Conservation (phyloP, 2,797 vertebrate genomes). For the Eremophila alpestris region DNA sequence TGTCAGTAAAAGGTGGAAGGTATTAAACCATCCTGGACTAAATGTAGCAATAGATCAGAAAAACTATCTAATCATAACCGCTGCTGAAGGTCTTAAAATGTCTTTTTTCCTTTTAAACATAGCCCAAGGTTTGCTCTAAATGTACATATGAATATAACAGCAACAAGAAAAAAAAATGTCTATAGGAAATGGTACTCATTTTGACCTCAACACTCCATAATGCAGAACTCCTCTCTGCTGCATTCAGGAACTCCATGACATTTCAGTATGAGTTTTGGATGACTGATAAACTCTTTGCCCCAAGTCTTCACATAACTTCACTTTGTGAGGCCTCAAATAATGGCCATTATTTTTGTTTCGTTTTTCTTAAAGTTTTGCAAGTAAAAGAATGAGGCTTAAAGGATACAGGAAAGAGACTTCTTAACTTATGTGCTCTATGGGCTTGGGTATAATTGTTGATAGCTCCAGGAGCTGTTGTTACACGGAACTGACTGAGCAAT, state of each 20-base stretch:
- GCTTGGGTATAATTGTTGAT: not conserved
- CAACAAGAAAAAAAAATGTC: not conserved
- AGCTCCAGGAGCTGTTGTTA: not conserved
- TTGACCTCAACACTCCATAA: not conserved
- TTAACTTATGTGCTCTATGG: not conserved
- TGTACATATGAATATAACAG: not conserved
- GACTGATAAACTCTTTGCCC: not conserved
- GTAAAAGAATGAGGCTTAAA: not conserved
- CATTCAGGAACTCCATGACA: not conserved
- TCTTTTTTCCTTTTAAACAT: not conserved
- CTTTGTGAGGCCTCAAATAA: not conserved
- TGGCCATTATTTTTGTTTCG: accelerated
- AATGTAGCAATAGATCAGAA: constrained; percentile 41
- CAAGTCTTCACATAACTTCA: not conserved
- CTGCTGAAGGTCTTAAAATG: not conserved
- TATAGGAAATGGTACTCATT: not conserved
- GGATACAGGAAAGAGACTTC: not conserved
- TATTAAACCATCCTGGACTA: not conserved
- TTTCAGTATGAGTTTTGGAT: not conserved
- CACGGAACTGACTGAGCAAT: not conserved
- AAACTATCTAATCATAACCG: not conserved
- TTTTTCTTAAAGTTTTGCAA: not conserved
- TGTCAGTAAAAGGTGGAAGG: not conserved
- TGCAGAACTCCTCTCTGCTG: not conserved
- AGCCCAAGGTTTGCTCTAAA: constrained; percentile 3